Percentiles rank a stretch among this genome's conserved stretches.
These are phyloP conservation scores for Tryphoninae sp. DNA, from an alignment of 2,888 invertebrate genomes.

Conservation along the genomic window DNA sequence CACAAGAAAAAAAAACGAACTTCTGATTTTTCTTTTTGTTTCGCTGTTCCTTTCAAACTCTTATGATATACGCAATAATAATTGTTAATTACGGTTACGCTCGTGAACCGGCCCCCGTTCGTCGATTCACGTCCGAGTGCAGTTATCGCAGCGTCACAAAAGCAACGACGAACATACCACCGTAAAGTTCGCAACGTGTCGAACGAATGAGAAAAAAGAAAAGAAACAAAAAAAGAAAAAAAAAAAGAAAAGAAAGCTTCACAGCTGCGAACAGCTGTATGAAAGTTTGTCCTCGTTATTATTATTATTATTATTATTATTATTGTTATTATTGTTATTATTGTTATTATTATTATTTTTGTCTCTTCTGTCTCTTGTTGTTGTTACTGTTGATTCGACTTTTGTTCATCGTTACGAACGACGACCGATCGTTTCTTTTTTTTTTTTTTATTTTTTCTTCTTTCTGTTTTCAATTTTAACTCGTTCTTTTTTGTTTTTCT, in stretches of 20 bases:
- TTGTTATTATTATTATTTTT: not conserved
- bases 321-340: not conserved
- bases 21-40: conserved; percentile 31
- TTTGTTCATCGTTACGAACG: not conserved
- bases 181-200: conserved; percentile 25
- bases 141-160: conserved; percentile 59
- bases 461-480: conserved; percentile 21
- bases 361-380: conserved; percentile 13
- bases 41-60: conserved; percentile 19
- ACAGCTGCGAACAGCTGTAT: conserved; percentile 44
- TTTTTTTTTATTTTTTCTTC: conserved; percentile 18
- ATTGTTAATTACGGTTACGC: conserved; percentile 43
- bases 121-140: conserved; percentile 48
- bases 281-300: conserved; percentile 36
- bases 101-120: conserved; percentile 30
- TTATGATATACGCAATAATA: conserved; percentile 36
- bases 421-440: not conserved
- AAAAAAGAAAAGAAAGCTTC: not conserved
- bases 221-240: too few species aligned
- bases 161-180: conserved; percentile 31
- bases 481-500: conserved; percentile 7
- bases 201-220: conserved; percentile 19
- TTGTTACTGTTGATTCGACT: too few species aligned
- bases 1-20: conserved; percentile 9
- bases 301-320: not conserved